Evolutionary conservation across 2,888 invertebrate species (phyloP).

Genomic region (Ethmia dodecea): DNA sequence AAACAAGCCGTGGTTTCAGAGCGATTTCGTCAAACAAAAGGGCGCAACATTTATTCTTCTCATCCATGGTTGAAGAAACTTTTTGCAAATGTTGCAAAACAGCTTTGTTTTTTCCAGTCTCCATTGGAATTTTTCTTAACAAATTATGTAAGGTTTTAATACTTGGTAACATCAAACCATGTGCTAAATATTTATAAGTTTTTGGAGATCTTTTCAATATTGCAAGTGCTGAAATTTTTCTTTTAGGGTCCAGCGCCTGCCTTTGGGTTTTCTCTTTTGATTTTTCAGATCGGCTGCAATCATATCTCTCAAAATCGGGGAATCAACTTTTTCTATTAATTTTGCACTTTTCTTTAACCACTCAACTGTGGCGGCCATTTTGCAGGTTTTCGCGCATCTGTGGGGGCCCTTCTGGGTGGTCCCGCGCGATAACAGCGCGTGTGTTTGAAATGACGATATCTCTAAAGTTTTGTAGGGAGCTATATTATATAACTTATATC

Average conservation of each 20-base stretch:
- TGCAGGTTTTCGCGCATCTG: too few relatives aligned
- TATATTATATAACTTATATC: too few relatives aligned
- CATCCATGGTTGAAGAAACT: not conserved
- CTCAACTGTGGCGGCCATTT: too few relatives aligned
- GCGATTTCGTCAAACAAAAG: slow-evolving; percentile 14
- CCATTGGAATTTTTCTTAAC: slow-evolving; percentile 4
- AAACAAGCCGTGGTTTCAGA: slow-evolving; percentile 10
- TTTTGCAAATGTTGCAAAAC: not conserved
- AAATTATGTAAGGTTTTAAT: slow-evolving; percentile 5
- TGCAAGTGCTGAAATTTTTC: slow-evolving; percentile 8
- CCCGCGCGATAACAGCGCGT: too few relatives aligned
- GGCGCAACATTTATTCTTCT: slow-evolving; percentile 2
- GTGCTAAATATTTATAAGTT: slow-evolving; percentile 6
- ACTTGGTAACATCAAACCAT: slow-evolving; percentile 10
- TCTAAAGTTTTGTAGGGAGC: too few relatives aligned
- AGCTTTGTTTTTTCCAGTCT: not conserved
- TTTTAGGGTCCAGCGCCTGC: not conserved
- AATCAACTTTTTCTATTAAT: not conserved
- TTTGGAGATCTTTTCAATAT: slow-evolving; percentile 12
- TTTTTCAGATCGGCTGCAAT: not conserved
- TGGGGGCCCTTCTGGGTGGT: too few relatives aligned
- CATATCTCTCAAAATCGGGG: not conserved
- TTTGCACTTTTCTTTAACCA: too few relatives aligned
- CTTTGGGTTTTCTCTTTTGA: not conserved
- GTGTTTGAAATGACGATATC: too few relatives aligned